Percentiles rank a stretch among this genome's conserved stretches.
Conservation (phyloP, 2,797 vertebrate species). For the Apogon hyalosoma region DNA sequence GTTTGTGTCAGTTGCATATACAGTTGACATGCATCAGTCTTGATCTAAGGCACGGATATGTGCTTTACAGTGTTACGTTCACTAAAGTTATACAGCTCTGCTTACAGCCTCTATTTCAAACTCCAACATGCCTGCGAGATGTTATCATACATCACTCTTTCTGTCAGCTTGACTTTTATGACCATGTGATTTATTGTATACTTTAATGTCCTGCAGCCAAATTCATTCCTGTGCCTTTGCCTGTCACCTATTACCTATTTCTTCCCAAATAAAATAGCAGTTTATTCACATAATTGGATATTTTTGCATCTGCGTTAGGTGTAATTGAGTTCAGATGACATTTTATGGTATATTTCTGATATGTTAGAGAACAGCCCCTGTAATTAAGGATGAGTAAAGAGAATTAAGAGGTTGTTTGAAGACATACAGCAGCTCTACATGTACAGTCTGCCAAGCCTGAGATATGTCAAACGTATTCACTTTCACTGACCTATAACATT, state of each 20-base stretch:
- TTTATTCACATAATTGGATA: neutral
- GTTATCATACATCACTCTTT: slow-evolving; percentile 35
- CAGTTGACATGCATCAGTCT: slow-evolving; percentile 14
- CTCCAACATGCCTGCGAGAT: slow-evolving; percentile 14
- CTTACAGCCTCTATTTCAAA: slow-evolving; percentile 27
- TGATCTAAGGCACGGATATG: neutral
- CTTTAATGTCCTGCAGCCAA: slow-evolving; percentile 37
- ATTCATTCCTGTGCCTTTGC: slow-evolving; percentile 32
- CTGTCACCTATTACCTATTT: slow-evolving; percentile 11
- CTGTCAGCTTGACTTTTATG: slow-evolving; percentile 35
- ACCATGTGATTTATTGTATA: slow-evolving; percentile 42
- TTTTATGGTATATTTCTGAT: neutral
- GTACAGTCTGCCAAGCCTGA: slow-evolving; percentile 20
- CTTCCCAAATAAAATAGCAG: neutral
- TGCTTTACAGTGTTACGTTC: slow-evolving; percentile 10
- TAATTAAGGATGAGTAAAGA: neutral
- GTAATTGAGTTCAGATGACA: neutral
- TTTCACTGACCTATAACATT: slow-evolving; percentile 37
- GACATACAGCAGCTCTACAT: neutral
- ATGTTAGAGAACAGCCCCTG: neutral
- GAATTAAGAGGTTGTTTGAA: neutral
- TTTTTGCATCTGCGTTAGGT: neutral
- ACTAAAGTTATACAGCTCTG: slow-evolving; percentile 31
- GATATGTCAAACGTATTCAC: slow-evolving; percentile 27
- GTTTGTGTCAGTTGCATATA: slow-evolving; percentile 11